Base-by-base conservation (phyloP, 2,113 vertebrate genomes). In the Hoplias malabaricus region DNA sequence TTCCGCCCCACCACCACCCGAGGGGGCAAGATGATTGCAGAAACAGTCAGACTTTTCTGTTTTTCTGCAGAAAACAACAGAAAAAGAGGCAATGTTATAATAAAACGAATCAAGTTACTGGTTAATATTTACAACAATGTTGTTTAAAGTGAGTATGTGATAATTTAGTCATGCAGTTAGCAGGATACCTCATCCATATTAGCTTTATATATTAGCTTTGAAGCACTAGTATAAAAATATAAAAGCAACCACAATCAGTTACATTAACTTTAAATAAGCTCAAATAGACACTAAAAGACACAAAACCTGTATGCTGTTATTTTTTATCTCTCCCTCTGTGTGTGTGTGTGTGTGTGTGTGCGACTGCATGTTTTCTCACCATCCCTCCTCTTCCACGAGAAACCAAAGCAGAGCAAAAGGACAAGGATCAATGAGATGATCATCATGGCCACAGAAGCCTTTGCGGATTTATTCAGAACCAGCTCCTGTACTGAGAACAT, bases 311-410 rank as follows among this genome's bases (percentile, higher is more conserved):
- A n/a, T n/a, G n/a, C n/a, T 65, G 8, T 65, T 31, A 14, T 6
- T 40, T 14, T 43, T 3, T 46, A 4, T n/a, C n/a, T n/a, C n/a
- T n/a, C n/a, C n/a, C n/a, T n/a, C n/a, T n/a, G 14, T 29, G 13
- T 19, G 25, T 34, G 21, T 48, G 6, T 33, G 27, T 29, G 46
- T 36, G 29, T 61, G n/a, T 34, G 4, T 53, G 34, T 56, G 34
- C 5, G 13, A 19, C 13, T 25, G 48, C 42, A 7, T 46, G 23
- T 31, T 54, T 7, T 85, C 87, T 86, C 76, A 93, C 92, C 92
- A 50, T 93, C 92, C 53, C 89, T 89, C 65, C 86, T 90, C 54
- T 88, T 89, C 92, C 92, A 93, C n/a, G 92, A 93, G 75, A 93
- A 92, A 16, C 92, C 91, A 38, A 93, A 92, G 63, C 92, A 92